Conservation (phyloP, 2,888 invertebrate genomes). For the Macrophya alboannulata region DNA sequence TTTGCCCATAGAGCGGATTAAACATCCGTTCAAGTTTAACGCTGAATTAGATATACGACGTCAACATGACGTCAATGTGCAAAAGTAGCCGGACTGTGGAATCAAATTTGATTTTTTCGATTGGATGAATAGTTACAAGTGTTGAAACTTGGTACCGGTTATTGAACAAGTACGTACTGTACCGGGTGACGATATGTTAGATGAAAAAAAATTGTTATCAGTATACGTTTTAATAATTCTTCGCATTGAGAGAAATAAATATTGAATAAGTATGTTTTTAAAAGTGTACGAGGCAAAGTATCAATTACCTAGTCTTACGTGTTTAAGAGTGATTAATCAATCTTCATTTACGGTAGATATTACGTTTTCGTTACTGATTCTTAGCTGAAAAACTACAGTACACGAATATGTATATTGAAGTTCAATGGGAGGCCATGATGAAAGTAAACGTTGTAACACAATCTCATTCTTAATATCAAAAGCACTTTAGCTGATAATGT, state of each 20-base stretch:
- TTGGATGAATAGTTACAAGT: no score
- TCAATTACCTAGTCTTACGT: not conserved
- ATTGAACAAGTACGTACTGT: not conserved
- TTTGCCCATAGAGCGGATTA: not conserved
- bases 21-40: not conserved
- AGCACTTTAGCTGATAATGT: not conserved
- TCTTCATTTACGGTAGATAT: not conserved
- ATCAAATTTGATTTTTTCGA: not conserved
- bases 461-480: not conserved
- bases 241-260: not conserved
- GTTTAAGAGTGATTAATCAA: not conserved
- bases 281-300: not conserved
- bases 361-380: not conserved
- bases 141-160: not conserved
- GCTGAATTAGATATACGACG: not conserved
- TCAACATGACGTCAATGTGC: not conserved
- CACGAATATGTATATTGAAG: not conserved
- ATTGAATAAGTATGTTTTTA: not conserved
- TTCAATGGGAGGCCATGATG: not conserved
- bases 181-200: not conserved
- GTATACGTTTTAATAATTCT: not conserved
- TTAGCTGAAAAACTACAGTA: not conserved
- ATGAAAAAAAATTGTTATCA: not conserved
- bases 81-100: not conserved
- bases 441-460: not conserved